These are phyloP conservation scores for Drosophila neonasuta DNA, from an alignment of 2,888 invertebrate genomes.

Conservation along the genomic window DNA sequence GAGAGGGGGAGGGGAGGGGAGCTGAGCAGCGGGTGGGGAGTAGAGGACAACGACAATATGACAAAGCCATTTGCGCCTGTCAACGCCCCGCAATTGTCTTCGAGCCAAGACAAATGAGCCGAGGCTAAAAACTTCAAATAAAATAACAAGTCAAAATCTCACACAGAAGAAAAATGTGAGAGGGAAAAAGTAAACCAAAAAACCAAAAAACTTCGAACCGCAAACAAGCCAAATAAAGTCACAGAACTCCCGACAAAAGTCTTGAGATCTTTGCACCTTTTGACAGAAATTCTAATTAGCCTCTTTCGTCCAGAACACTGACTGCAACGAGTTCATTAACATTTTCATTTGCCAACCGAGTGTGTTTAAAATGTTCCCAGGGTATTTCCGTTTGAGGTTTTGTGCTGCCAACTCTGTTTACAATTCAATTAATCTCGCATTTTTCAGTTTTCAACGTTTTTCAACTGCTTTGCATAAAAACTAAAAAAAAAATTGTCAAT, in stretches of 20 bases:
- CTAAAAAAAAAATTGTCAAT: slow-evolving; percentile 52
- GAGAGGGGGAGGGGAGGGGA: slow-evolving; percentile 10
- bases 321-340: slow-evolving; percentile 47
- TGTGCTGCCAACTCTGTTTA: slow-evolving; percentile 46
- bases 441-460: slow-evolving; percentile 23
- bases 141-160: background rate
- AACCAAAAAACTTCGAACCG: slow-evolving; percentile 19
- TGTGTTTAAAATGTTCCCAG: slow-evolving; percentile 19
- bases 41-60: slow-evolving; percentile 45
- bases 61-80: slow-evolving; percentile 75
- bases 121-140: slow-evolving; percentile 36
- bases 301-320: slow-evolving; percentile 12
- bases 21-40: background rate
- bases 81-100: slow-evolving; percentile 71
- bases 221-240: slow-evolving; percentile 33
- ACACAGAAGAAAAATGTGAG: background rate
- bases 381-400: slow-evolving; percentile 32
- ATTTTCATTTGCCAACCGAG: slow-evolving; percentile 19
- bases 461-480: slow-evolving; percentile 42
- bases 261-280: slow-evolving; percentile 54
- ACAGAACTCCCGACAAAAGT: slow-evolving; percentile 40
- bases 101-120: slow-evolving; percentile 61
- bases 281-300: slow-evolving; percentile 60
- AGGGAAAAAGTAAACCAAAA: slow-evolving; percentile 9
- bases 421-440: slow-evolving; percentile 55